These are phyloP conservation scores for human DNA, from an alignment of 2,113 vertebrate genomes.

Conservation along the genomic window GRCh38 chr13:46825001-46825500, in stretches of 20 bases:
- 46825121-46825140: not conserved
- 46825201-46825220: not conserved
- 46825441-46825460: not conserved
- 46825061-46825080: constrained; percentile 39
- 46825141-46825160: constrained; percentile 1
- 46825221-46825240: not conserved
- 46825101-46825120: not conserved
- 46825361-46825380: not conserved
- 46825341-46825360: not conserved
- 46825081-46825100: not conserved
- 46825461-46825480: not conserved
- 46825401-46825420: not conserved
- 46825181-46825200: not conserved
- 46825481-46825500: not conserved
- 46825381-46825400: not conserved
- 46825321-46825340: not conserved
- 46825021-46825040: not conserved
- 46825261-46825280: not conserved
- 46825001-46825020: no score
- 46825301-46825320: not conserved
- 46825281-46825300: not conserved
- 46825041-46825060: not conserved
- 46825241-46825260: not conserved
- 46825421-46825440: not conserved
- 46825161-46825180: not conserved